Percentiles rank a stretch among this genome's conserved stretches.
Conservation (phyloP, 1,140 invertebrate genomes). For the Theocolax elegans region DNA sequence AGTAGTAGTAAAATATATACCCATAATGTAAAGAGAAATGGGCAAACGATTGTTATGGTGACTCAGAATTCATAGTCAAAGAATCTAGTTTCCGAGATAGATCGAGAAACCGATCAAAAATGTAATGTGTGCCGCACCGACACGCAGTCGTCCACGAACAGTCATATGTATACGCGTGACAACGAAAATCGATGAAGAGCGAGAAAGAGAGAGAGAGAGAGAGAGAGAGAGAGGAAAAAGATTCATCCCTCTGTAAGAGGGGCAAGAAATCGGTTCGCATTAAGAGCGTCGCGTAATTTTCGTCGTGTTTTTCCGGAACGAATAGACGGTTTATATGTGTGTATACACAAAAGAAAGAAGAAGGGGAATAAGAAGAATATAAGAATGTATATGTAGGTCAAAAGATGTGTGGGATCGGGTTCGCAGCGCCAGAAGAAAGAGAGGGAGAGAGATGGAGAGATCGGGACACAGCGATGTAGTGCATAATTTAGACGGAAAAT, state of each 20-base stretch:
- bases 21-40: too few species aligned
- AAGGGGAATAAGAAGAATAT: neutral
- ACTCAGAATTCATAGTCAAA: too few species aligned
- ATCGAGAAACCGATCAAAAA: too few species aligned
- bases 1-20: too few species aligned
- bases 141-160: too few species aligned
- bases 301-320: neutral
- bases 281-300: neutral
- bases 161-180: too few species aligned
- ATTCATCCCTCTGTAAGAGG: neutral
- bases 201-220: neutral
- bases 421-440: neutral
- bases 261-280: neutral
- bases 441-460: neutral
- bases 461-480: too few species aligned
- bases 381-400: conserved; percentile 29
- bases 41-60: too few species aligned
- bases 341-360: too few species aligned
- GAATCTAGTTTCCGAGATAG: too few species aligned
- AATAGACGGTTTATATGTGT: too few species aligned
- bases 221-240: neutral
- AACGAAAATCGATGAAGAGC: neutral
- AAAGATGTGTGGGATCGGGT: neutral
- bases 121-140: too few species aligned
- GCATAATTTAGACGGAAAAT: conserved; percentile 36